Evolutionary conservation across 2,797 vertebrate species (phyloP).

Genomic region (Malacoraja senta): DNA sequence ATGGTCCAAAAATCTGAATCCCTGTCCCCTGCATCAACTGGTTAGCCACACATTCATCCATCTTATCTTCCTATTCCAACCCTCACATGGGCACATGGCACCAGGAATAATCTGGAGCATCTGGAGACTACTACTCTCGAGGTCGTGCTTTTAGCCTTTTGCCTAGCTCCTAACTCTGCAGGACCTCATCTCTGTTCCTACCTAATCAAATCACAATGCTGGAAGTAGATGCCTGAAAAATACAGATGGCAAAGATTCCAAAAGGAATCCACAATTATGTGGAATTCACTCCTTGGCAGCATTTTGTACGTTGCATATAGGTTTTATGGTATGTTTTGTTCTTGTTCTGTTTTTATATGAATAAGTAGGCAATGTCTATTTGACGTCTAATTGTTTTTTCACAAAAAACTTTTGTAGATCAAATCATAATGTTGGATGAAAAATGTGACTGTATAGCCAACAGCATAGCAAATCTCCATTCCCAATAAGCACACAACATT

Average conservation of each 20-base stretch:
- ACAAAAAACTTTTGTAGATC: neutral
- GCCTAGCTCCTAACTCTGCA: neutral
- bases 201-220: neutral
- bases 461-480: neutral
- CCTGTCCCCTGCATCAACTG: too few species aligned
- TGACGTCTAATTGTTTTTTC: neutral
- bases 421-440: neutral
- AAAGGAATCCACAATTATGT: neutral
- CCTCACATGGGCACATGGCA: too few species aligned
- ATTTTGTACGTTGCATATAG: neutral
- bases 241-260: neutral
- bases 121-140: too few species aligned
- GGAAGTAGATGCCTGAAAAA: neutral
- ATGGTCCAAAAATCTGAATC: too few species aligned
- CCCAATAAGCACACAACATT: neutral
- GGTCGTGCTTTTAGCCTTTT: neutral
- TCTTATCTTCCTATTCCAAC: too few species aligned
- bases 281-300: neutral
- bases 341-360: neutral
- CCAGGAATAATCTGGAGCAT: too few species aligned
- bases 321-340: neutral
- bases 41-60: too few species aligned
- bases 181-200: too few species aligned
- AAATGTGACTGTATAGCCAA: neutral
- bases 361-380: neutral